phyloP scores from a whole-genome alignment of 2,797 vertebrate species.

The Galago senegalensis region DNA sequence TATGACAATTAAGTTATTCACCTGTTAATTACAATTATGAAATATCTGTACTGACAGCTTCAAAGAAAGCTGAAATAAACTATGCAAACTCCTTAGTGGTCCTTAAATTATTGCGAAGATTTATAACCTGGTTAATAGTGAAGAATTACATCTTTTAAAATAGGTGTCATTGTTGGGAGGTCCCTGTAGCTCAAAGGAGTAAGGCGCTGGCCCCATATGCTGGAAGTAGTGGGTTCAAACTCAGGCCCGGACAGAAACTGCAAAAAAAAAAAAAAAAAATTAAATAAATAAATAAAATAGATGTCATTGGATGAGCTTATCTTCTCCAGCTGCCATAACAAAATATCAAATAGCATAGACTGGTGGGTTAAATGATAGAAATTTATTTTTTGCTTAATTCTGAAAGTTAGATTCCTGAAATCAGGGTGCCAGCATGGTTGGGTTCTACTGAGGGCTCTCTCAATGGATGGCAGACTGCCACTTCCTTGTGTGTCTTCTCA shows the following conservation, averaged over 20 bases:
- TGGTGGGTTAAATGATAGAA: not conserved
- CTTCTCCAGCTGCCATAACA: not conserved
- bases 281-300: not conserved
- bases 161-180: too few relatives aligned
- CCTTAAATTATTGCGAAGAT: not conserved
- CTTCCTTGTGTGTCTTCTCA: not conserved
- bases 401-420: not conserved
- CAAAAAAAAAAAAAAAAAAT: too few relatives aligned
- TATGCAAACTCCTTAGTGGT: not conserved
- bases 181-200: too few relatives aligned
- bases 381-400: constrained; percentile 3
- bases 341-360: constrained; percentile 26
- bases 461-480: not conserved
- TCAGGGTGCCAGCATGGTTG: not conserved
- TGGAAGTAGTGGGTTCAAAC: too few relatives aligned
- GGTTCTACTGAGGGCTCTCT: not conserved
- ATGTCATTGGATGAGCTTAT: not conserved
- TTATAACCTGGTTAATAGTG: not conserved
- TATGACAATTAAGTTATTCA: not conserved
- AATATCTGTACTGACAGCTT: not conserved
- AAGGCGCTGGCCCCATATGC: too few relatives aligned
- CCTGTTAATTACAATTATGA: constrained; percentile 42
- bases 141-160: not conserved
- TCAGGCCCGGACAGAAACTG: too few relatives aligned
- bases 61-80: constrained; percentile 48